Evolutionary conservation across 2,113 vertebrate genomes (phyloP).

Genomic region (Neolamprologus tretocephalus): DNA sequence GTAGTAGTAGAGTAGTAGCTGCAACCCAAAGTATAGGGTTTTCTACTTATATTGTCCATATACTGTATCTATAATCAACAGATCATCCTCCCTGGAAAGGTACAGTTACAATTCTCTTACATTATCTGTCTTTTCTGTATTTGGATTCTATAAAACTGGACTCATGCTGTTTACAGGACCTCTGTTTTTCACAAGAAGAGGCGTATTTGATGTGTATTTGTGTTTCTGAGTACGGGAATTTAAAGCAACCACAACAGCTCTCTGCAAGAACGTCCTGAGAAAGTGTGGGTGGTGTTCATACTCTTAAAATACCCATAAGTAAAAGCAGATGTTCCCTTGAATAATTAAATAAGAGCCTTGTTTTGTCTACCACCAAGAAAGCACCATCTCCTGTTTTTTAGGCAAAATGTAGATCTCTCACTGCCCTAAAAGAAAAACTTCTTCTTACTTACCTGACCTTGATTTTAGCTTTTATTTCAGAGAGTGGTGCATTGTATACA

Average conservation of each 20-base stretch:
- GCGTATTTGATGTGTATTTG: neutral
- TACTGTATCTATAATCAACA: neutral
- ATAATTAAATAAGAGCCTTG: constrained; percentile 48
- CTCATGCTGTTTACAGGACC: neutral
- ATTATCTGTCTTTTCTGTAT: neutral
- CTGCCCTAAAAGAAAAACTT: neutral
- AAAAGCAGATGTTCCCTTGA: constrained; percentile 45
- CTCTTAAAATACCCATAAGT: constrained; percentile 33
- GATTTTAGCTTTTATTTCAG: neutral
- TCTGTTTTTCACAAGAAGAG: too few relatives aligned
- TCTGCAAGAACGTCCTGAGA: neutral
- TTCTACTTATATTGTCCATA: neutral
- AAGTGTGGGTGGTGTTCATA: neutral
- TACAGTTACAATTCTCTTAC: neutral
- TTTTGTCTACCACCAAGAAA: constrained; percentile 7
- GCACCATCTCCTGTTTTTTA: neutral
- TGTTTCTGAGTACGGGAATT: neutral
- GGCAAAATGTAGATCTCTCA: neutral
- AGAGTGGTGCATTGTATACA: neutral
- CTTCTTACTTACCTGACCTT: neutral
- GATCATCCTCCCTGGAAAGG: neutral
- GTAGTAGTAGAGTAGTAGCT: neutral
- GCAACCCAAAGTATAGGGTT: neutral
- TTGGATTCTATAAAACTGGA: neutral
- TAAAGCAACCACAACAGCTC: neutral